phyloP scores from a whole-genome alignment of 2,113 vertebrate species.

The Saguinus imperator region DNA sequence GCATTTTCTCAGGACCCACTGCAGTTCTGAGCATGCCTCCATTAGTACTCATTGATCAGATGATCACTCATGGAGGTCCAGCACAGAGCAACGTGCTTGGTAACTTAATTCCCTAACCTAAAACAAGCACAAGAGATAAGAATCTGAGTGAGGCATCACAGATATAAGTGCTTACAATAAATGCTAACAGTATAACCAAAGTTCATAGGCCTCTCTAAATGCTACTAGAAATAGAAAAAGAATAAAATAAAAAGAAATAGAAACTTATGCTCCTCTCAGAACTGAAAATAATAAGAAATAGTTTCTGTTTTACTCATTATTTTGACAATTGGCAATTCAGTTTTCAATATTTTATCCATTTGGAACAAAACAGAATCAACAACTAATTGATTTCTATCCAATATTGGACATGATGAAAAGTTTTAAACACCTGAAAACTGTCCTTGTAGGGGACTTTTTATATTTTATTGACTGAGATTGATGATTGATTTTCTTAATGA shows the following conservation, averaged over 20 bases:
- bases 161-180: neutral
- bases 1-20: neutral
- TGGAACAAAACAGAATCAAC: neutral
- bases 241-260: neutral
- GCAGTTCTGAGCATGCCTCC: neutral
- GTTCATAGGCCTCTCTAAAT: neutral
- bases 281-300: neutral
- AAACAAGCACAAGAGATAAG: slow-evolving; percentile 21
- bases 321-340: neutral
- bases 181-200: neutral
- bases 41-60: neutral
- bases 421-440: neutral
- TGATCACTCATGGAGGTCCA: neutral
- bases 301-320: neutral
- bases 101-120: neutral
- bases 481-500: slow-evolving; percentile 35
- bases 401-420: neutral
- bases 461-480: neutral
- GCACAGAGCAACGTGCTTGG: neutral
- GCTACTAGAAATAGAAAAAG: neutral
- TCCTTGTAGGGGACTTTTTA: neutral
- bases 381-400: neutral
- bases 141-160: neutral
- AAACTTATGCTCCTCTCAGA: neutral
- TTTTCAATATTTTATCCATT: slow-evolving; percentile 9